Evolutionary conservation across 2,797 vertebrate genomes (phyloP), one percentile per base, ranked within the genome.

Genomic region (Chaunax sp.): DNA sequence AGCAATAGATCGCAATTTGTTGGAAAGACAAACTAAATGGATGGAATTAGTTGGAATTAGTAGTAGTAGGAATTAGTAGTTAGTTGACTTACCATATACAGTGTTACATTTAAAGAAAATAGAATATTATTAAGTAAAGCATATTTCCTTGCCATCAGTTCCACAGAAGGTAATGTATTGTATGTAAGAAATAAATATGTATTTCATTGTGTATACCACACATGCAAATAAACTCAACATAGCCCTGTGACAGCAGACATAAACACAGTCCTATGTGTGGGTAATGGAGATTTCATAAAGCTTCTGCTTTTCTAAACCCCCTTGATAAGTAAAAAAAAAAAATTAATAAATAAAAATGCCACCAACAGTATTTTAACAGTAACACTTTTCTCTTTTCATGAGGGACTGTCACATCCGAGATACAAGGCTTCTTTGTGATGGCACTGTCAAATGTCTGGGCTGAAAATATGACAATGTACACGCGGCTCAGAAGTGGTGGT

Each of bases 401-500:
- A 35, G 55, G 40, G 19, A 77, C 25, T 61, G 61, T 64, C 69
- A 72, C 26, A 46, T 38, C 4, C 46, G 38, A 44, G 57, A 71
- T 43, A 57, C 28, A 45, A 64, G 50, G 72, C 62, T 80, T 63
- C 45, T 69, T 61, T 79, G 37, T 64, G 74, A 69, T 65, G 72
- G 53, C 61, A 55, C 38, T 68, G 81, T 78, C 77, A 78, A 75
- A 78, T 40, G 64, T 77, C 73, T 64, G 44, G 73, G 63, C 67
- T 62, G 66, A 51, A 65, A 56, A 73, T 33, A 80, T 80, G 83
- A 85, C 78, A 87, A 76, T 40, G 15, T 43, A 75, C 73, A 78
- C 23, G 70, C 35, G 23, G 64, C 81, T 78, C 40, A 84, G 70
- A 74, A 60, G 70, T 57, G 69, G 28, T 15, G 40, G 69, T 80